Evolutionary conservation across 2,888 invertebrate species (phyloP).

Genomic region (Lymantria dispar): DNA sequence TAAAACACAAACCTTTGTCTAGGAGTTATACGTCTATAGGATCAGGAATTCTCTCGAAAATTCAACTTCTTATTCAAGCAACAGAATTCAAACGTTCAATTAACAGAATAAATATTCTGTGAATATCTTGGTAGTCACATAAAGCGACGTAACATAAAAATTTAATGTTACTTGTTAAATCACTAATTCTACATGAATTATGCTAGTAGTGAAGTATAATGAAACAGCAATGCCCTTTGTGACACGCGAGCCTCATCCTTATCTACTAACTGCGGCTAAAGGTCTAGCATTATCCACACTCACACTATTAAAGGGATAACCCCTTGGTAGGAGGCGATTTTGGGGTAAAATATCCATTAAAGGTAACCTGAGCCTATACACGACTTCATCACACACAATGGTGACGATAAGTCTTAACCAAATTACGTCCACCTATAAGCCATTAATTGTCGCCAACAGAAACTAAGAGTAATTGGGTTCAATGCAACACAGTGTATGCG

Average conservation of each 20-base stretch:
- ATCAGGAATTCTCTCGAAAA: too few relatives aligned
- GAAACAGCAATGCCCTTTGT: conserved; percentile 22
- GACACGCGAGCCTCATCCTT: conserved; percentile 24
- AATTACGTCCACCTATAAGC: too few relatives aligned
- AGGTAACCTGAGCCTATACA: too few relatives aligned
- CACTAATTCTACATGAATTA: conserved; percentile 23
- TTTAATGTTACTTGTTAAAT: conserved; percentile 23
- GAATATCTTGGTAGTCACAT: conserved; percentile 22
- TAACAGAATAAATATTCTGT: conserved; percentile 21
- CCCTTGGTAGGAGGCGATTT: conserved; percentile 10
- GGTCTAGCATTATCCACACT: conserved; percentile 16
- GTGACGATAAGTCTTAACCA: too few relatives aligned
- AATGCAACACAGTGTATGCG: too few relatives aligned
- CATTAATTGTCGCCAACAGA: too few relatives aligned
- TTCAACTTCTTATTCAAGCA: too few relatives aligned
- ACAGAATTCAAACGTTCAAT: too few relatives aligned
- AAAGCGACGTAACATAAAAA: conserved; percentile 20
- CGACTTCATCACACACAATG: too few relatives aligned
- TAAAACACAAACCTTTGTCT: too few relatives aligned
- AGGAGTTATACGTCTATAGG: too few relatives aligned
- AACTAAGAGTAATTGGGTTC: too few relatives aligned
- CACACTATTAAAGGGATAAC: conserved; percentile 6
- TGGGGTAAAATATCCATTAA: conserved; percentile 9
- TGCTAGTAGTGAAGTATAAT: conserved; percentile 21
- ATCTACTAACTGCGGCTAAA: conserved; percentile 12